These are phyloP conservation scores for Pollenia amentaria DNA, from an alignment of 2,888 invertebrate genomes.

Conservation along the genomic window DNA sequence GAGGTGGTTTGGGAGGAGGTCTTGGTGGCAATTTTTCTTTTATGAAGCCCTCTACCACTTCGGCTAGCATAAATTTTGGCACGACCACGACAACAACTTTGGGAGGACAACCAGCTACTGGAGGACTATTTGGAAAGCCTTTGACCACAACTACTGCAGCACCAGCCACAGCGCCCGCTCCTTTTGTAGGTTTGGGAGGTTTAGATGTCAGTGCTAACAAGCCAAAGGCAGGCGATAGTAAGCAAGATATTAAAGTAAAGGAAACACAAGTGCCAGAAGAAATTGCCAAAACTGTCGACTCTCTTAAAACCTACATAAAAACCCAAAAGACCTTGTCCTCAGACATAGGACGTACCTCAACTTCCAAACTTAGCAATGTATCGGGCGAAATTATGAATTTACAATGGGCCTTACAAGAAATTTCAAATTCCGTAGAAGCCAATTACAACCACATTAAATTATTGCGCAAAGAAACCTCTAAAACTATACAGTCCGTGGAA, in stretches of 20 bases:
- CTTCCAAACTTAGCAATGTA: constrained; percentile 82
- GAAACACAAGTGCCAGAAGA: constrained; percentile 89
- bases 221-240: constrained; percentile 83
- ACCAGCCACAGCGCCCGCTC: constrained; percentile 77
- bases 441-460: constrained; percentile 84
- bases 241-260: constrained; percentile 83
- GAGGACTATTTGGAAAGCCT: constrained; percentile 79
- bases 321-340: constrained; percentile 93
- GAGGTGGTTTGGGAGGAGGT: constrained; percentile 74
- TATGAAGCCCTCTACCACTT: constrained; percentile 79
- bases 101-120: constrained; percentile 77
- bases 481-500: constrained; percentile 90
- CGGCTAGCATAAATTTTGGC: constrained; percentile 81
- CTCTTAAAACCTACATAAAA: constrained; percentile 93
- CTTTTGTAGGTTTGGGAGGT: constrained; percentile 83
- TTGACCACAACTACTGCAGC: constrained; percentile 72
- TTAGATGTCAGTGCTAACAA: constrained; percentile 83
- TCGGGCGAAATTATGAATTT: constrained; percentile 81
- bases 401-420: constrained; percentile 81
- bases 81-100: constrained; percentile 81
- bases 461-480: constrained; percentile 89
- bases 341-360: constrained; percentile 90
- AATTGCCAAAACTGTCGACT: constrained; percentile 90
- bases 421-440: constrained; percentile 82
- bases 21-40: constrained; percentile 77